phyloP scores from a whole-genome alignment of 2,113 vertebrate species.

The Plecturocebus donacophilus region DNA sequence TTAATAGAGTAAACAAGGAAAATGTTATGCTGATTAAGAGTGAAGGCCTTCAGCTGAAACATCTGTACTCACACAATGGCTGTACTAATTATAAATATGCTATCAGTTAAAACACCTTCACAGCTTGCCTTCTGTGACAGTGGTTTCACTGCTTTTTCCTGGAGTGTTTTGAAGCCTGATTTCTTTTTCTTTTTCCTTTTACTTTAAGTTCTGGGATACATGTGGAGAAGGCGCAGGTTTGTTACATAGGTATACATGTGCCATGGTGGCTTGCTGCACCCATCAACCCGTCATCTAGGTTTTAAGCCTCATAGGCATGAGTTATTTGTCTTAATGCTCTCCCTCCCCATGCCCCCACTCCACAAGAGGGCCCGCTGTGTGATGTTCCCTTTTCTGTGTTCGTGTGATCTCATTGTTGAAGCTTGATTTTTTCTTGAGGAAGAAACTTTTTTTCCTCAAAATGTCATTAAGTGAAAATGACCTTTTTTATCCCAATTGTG shows the following conservation, averaged over 20 bases:
- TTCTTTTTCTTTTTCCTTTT: not conserved
- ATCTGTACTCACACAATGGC: not conserved
- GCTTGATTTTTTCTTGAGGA: not conserved
- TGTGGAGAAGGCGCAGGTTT: too few relatives aligned
- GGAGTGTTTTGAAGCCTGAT: not conserved
- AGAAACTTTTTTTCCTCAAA: conserved; percentile 29
- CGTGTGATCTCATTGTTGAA: not conserved
- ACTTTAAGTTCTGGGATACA: too few relatives aligned
- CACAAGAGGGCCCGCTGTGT: too few relatives aligned
- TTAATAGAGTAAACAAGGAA: conserved; percentile 43
- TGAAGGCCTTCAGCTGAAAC: conserved; percentile 4
- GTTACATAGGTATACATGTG: too few relatives aligned
- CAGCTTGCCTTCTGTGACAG: not conserved
- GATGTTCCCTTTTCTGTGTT: too few relatives aligned
- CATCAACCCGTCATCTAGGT: too few relatives aligned
- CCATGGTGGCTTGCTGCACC: too few relatives aligned
- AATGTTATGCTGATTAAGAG: not conserved
- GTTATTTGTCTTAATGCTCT: too few relatives aligned
- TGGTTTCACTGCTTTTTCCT: not conserved
- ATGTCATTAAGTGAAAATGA: not conserved
- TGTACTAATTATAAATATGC: not conserved
- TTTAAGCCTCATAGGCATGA: too few relatives aligned
- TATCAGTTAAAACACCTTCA: not conserved
- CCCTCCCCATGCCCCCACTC: too few relatives aligned
- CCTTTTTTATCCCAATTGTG: not conserved